Evolutionary conservation across 2,888 invertebrate species (phyloP), one percentile per base, ranked within the genome.

Genomic region (Kryphioiulus occultus): DNA sequence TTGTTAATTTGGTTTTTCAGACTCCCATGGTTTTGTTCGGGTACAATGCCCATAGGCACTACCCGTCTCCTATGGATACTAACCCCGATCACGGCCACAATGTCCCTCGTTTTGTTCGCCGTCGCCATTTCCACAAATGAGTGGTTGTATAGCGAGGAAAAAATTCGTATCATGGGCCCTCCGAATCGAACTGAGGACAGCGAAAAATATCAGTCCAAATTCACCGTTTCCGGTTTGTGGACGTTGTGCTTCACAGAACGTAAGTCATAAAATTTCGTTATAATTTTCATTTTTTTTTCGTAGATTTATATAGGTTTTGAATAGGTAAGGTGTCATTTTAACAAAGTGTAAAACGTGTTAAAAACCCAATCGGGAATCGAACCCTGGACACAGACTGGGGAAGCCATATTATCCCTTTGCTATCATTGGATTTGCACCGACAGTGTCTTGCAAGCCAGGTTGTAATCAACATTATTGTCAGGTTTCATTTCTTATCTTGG

Each of bases 81-180:
- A 87, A 91, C 91, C 86, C 92, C 93, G 0, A 91, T 95, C 47
- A 94, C 95, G 30, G 95, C 96, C 19, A 94, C 95, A 53, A 93
- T 95, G 19, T 95, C 95, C 17, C 93, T 95, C 53, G 93, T 94
- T 17, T 95, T 95, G 82, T 95, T 96, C 26, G 93, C 95, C 78
- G 94, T 95, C 2, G 95, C 96, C 26, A 94, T 96, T 89, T 93
- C 94, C 10, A 96, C 96, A 3, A 95, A 95, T 91, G 95, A 96
- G 92, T 97, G 97, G 97, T 93, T 97, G 35, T 95, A 95, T 90
- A 96, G 96, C 4, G 95, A 96, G 91, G 97, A 97, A 92, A 96
- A 95, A 91, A 95, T 97, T 93, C 94, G 95, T 88, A 83, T 88
- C 10, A 96, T 95, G 92, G 94, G 95, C 17, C 93, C 94, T 86